Evolutionary conservation across 2,113 vertebrate genomes (phyloP), one percentile per base, ranked within the genome.

Genomic region (Leucopsar rothschildi): DNA sequence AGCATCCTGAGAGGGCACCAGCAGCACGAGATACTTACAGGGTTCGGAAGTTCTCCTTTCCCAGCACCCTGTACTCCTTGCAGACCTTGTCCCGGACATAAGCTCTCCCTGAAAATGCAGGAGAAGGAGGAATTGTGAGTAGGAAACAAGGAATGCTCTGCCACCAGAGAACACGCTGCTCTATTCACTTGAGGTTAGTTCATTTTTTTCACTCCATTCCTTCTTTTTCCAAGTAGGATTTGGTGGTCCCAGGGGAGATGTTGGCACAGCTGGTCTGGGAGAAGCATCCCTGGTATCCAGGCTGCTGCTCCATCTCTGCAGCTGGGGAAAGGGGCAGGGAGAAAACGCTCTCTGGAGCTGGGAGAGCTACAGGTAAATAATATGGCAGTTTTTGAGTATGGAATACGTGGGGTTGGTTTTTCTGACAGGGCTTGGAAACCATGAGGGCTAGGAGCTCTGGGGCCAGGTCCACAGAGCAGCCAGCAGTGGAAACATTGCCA

Each of bases 1-100:
- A 11, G 33, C 2, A 1, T 17, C 10, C 39, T 5, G 17, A 23
- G 61, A 66, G 39, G 31, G 47, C 22, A 37, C 59, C 44, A 2
- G 8, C 0, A 2, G 77, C 50, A 33, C 59, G 59, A 88, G 31
- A 49, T 90, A 98, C 98, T 81, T 98, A 98, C 98, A 97, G 47
- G 29, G 96, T 92, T 86, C 94, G 91, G 88, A 98, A 98, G 39
- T 97, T 87, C 4, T 98, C 97, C 94, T 97, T 98, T 21, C 98
- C 98, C 84, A 98, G 45, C 5, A 5, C 19, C 39, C 55, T 40
- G 44, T 97, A 94, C 56, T 98, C 98, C 29, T 96, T 94, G 88
- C 98, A 98, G 31, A 98, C 97, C 90, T 98, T 98, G 11, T 98
- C 96, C 63, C 92, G 97, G 82, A 98, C 91, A 78, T 98, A 98